A percentile compares a stretch with the other conserved stretches of the same genome.
These are phyloP conservation scores for Carduelis carduelis DNA, from an alignment of 2,797 vertebrate genomes.

Conservation along the genomic window DNA sequence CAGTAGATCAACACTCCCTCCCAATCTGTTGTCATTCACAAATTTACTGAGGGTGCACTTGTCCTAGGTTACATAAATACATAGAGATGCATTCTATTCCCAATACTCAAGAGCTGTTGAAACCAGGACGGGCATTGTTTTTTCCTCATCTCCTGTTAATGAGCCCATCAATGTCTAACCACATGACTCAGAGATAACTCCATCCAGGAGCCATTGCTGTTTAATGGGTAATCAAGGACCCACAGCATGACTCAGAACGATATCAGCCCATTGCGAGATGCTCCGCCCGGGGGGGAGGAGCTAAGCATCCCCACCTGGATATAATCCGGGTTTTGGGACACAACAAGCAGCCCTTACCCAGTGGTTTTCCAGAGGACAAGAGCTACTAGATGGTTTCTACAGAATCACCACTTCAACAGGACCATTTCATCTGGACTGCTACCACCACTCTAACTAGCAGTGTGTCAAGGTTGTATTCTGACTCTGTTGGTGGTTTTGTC, in stretches of 20 bases:
- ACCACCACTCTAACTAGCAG: neutral
- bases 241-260: rapidly evolving
- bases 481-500: neutral
- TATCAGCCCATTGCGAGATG: neutral
- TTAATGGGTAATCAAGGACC: neutral
- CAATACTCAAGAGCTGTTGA: neutral
- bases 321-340: neutral
- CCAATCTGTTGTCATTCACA: neutral
- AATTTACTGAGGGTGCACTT: neutral
- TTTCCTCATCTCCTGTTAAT: neutral
- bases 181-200: neutral
- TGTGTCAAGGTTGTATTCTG: neutral
- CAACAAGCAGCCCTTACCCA: neutral
- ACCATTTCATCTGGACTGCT: neutral
- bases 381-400: neutral
- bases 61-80: neutral
- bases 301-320: neutral
- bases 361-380: neutral
- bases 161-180: neutral
- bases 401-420: neutral
- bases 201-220: neutral
- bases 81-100: neutral
- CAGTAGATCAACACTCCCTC: neutral
- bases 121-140: neutral
- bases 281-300: neutral